Percentiles rank a stretch among this genome's conserved stretches.
These are phyloP conservation scores for Oasisia sp. DNA, from an alignment of 2,888 invertebrate genomes.

Conservation along the genomic window DNA sequence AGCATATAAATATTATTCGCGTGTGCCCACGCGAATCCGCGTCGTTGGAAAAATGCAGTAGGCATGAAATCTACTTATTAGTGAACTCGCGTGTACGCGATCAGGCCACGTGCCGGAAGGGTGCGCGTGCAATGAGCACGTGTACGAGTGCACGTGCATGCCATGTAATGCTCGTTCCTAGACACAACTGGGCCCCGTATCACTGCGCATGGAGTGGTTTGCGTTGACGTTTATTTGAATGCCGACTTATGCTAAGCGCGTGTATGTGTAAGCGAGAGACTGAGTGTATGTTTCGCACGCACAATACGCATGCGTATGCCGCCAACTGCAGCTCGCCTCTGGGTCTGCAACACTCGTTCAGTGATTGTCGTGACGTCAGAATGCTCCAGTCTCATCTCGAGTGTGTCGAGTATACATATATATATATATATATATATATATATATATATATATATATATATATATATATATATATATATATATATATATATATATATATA, in stretches of 20 bases:
- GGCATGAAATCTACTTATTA: neutral
- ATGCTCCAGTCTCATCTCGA: too few species aligned
- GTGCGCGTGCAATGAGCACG: neutral
- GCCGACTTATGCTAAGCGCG: neutral
- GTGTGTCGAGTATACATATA: too few species aligned
- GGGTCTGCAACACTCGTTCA: neutral
- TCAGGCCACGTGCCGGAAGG: neutral
- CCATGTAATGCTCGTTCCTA: neutral
- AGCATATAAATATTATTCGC: neutral
- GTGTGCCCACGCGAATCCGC: neutral
- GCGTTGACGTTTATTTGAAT: neutral
- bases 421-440: too few species aligned
- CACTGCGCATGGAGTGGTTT: neutral
- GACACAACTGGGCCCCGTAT: neutral
- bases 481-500: too few species aligned
- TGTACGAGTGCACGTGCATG: neutral
- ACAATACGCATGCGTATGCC: neutral
- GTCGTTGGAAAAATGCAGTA: neutral
- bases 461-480: too few species aligned
- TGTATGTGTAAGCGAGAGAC: neutral
- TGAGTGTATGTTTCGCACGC: neutral
- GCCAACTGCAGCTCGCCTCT: neutral
- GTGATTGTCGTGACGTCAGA: neutral
- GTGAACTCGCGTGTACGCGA: neutral
- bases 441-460: too few species aligned